A percentile compares a stretch with the other conserved stretches of the same genome.
Conservation (phyloP, 2,888 invertebrate species). For the Caenorhabditis doughertyi region DNA sequence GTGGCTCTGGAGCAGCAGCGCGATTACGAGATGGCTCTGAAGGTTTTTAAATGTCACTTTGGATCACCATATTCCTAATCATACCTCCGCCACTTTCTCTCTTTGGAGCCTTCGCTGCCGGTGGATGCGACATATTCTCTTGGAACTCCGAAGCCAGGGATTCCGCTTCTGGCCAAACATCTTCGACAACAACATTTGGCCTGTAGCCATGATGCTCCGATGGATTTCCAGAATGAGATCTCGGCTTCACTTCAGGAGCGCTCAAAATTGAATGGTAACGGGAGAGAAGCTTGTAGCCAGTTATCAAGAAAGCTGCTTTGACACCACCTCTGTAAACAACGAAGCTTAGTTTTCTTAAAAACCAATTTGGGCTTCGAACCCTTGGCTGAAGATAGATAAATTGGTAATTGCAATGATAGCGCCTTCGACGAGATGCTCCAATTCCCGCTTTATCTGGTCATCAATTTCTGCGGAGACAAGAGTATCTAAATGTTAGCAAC, state of each 20-base stretch:
- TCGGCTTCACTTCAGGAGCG: slow-evolving; percentile 27
- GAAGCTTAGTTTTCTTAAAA: background rate
- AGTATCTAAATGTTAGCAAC: slow-evolving; percentile 6
- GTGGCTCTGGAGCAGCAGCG: slow-evolving; percentile 17
- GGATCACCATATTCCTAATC: too few relatives aligned
- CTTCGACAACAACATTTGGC: slow-evolving; percentile 38
- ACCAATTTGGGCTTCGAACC: background rate
- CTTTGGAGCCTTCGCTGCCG: slow-evolving; percentile 55
- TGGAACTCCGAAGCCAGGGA: slow-evolving; percentile 4
- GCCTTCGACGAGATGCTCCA: slow-evolving; percentile 45
- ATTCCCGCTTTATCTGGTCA: slow-evolving; percentile 30
- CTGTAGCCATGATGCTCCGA: slow-evolving; percentile 33
- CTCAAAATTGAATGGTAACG: slow-evolving; percentile 35
- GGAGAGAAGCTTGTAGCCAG: slow-evolving; percentile 62
- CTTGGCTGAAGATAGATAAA: slow-evolving; percentile 10
- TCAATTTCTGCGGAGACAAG: slow-evolving; percentile 31
- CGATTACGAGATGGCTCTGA: slow-evolving; percentile 14
- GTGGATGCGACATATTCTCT: slow-evolving; percentile 53
- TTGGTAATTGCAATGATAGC: slow-evolving; percentile 51
- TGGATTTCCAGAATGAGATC: slow-evolving; percentile 51
- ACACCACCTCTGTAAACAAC: background rate
- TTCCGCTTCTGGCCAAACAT: slow-evolving; percentile 50
- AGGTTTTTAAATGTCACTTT: background rate
- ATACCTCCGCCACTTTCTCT: slow-evolving; percentile 36
- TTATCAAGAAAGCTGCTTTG: slow-evolving; percentile 50